A percentile compares a stretch with the other conserved stretches of the same genome.
phyloP scores from a whole-genome alignment of 2,888 invertebrate genomes.

The Drosophila formosana region DNA sequence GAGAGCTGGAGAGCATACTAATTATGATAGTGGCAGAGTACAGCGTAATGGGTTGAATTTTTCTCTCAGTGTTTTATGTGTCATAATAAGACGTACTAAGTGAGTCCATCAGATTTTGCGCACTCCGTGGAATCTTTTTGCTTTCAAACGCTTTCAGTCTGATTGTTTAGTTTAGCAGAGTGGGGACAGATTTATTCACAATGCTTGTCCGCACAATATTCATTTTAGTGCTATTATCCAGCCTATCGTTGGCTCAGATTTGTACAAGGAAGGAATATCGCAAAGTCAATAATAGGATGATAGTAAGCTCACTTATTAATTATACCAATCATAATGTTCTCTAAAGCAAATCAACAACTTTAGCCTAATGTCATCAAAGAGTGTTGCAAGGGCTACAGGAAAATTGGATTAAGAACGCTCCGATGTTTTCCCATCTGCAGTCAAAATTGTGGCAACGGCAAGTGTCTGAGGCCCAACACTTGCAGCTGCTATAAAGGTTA shows the following conservation, averaged over 20 bases:
- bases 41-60: neutral
- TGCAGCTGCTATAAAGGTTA: constrained; percentile 85
- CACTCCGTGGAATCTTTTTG: neutral
- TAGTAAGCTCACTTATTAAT: neutral
- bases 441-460: constrained; percentile 63
- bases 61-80: constrained; percentile 24
- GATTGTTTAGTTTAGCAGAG: constrained; percentile 17
- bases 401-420: fast-evolving
- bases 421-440: constrained; percentile 69
- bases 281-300: neutral
- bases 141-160: constrained; percentile 36
- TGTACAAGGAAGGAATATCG: neutral
- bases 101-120: constrained; percentile 1
- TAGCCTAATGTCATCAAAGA: neutral
- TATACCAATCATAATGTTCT: neutral
- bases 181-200: constrained; percentile 9
- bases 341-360: neutral
- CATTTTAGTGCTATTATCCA: constrained; percentile 39
- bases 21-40: neutral
- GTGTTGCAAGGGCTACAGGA: constrained; percentile 68
- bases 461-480: constrained; percentile 80
- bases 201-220: constrained; percentile 44
- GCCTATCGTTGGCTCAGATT: constrained; percentile 15
- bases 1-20: neutral
- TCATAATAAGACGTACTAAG: neutral